These are phyloP conservation scores for Oryzias woworae DNA, from an alignment of 2,113 vertebrate species.

Conservation along the genomic window DNA sequence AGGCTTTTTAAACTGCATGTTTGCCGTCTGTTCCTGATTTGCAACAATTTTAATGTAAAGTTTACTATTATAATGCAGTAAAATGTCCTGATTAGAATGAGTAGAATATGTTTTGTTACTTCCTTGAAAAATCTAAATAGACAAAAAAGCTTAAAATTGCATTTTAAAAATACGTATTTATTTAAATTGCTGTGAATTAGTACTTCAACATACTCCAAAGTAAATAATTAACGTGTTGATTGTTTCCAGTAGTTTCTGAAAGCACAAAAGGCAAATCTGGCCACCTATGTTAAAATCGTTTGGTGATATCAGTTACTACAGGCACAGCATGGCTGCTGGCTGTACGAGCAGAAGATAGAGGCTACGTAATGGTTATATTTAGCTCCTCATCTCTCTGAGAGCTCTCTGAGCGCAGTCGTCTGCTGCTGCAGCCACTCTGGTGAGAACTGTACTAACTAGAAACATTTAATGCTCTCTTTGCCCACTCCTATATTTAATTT, in stretches of 20 bases:
- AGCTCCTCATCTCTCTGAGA: slow-evolving; percentile 63
- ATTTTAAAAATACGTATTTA: too few relatives aligned
- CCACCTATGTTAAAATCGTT: slow-evolving; percentile 23
- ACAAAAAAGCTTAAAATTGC: too few relatives aligned
- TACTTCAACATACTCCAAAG: too few relatives aligned
- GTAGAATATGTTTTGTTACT: too few relatives aligned
- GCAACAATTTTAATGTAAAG: too few relatives aligned
- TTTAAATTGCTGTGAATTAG: too few relatives aligned
- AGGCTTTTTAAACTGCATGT: too few relatives aligned
- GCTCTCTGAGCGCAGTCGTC: slow-evolving; percentile 45
- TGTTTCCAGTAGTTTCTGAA: too few relatives aligned
- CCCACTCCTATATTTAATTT: background rate
- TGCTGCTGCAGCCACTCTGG: slow-evolving; percentile 39
- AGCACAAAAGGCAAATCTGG: slow-evolving; percentile 17
- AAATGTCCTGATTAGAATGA: background rate
- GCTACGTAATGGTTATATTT: slow-evolving; percentile 67
- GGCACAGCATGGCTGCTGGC: slow-evolving; percentile 25
- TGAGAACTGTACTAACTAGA: slow-evolving; percentile 38
- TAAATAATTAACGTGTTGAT: too few relatives aligned
- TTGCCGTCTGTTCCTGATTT: too few relatives aligned
- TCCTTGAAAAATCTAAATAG: too few relatives aligned
- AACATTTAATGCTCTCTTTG: slow-evolving; percentile 39
- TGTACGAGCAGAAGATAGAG: slow-evolving; percentile 39
- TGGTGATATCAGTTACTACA: slow-evolving; percentile 40
- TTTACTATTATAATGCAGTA: slow-evolving; percentile 6